These are phyloP conservation scores for Phataginus tetradactyla DNA, from an alignment of 2,797 vertebrate species.

Conservation along the genomic window DNA sequence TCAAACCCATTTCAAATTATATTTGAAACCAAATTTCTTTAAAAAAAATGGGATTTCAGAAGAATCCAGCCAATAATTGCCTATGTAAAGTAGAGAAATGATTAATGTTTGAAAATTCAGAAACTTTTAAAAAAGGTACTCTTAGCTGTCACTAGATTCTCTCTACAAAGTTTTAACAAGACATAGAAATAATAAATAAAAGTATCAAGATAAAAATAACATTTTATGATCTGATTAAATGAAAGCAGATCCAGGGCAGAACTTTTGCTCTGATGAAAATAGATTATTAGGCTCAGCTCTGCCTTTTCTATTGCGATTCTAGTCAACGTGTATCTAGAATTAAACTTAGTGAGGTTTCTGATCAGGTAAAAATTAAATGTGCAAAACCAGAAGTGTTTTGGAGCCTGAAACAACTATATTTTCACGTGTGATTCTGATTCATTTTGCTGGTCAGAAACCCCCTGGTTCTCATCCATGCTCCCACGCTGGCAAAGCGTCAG, in stretches of 20 bases:
- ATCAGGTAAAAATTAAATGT: slow-evolving; percentile 2
- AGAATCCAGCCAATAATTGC: slow-evolving; percentile 33
- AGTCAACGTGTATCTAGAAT: background rate
- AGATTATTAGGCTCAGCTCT: background rate
- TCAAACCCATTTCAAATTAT: background rate
- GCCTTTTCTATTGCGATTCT: background rate
- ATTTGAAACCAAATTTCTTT: slow-evolving; percentile 61
- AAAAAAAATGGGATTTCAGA: slow-evolving; percentile 51
- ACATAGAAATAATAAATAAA: background rate
- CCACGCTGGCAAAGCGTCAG: background rate
- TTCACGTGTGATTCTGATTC: background rate
- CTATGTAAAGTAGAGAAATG: background rate
- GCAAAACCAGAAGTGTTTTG: background rate
- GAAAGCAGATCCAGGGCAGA: slow-evolving; percentile 29
- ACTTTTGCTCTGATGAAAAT: slow-evolving; percentile 36
- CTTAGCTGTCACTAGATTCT: background rate
- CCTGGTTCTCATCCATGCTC: background rate
- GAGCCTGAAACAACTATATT: background rate
- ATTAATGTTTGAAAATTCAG: slow-evolving; percentile 25
- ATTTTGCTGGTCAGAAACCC: background rate
- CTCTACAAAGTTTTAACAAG: background rate
- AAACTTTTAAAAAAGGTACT: slow-evolving; percentile 43
- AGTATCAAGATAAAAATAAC: background rate
- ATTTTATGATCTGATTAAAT: background rate
- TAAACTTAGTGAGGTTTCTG: slow-evolving; percentile 1